Evolutionary conservation across 2,888 invertebrate genomes (phyloP), one percentile per base, ranked within the genome.

Genomic region (Yponomeuta cagnagella): DNA sequence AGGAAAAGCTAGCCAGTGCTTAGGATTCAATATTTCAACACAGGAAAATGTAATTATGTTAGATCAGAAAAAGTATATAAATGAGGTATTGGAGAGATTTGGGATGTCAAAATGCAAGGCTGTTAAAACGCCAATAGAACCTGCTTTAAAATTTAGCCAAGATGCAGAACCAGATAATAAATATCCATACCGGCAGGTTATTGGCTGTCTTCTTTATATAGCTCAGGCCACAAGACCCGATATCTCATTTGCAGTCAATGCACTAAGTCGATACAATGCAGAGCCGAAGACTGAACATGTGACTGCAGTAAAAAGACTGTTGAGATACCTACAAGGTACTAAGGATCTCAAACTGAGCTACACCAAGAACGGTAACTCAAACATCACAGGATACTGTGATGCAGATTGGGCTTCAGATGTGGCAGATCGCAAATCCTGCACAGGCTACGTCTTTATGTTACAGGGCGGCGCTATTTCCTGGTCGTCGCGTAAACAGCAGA

Each of bases 61-160:
- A 10, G 75, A 76, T 71, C 74, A 77, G 66, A 23, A 48, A 63
- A 48, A 43, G 2, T 77, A 77, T 68, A 75, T 76, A 37, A 33
- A 74, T 69, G 68, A 72, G 58, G 71, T 73, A 33, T 63, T 77
- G 33, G 9, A 12, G 0, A 48, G 67, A 23, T 76, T 73, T 69
- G 48, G 70, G 5, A 76, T 76, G 75, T 10, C 52, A 6, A 71
- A 76, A 10, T 76, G 76, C 69, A 76, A 76, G n/a, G 71, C 75
- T 43, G 73, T 74, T 0, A 6, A 63, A 58, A 73, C 74, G 23
- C 77, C 76, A 0, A 33, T 67, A 64, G 76, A 76, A 66, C 31
- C 43, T 58, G 71, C 71, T 30, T 2, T 66, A 10, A 73, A 75
- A 71, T 72, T 75, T 10, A 71, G 71, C 2, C 3, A 52, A 52